phyloP scores from a whole-genome alignment of 2,888 invertebrate species.

The Drosophila subquinaria region DNA sequence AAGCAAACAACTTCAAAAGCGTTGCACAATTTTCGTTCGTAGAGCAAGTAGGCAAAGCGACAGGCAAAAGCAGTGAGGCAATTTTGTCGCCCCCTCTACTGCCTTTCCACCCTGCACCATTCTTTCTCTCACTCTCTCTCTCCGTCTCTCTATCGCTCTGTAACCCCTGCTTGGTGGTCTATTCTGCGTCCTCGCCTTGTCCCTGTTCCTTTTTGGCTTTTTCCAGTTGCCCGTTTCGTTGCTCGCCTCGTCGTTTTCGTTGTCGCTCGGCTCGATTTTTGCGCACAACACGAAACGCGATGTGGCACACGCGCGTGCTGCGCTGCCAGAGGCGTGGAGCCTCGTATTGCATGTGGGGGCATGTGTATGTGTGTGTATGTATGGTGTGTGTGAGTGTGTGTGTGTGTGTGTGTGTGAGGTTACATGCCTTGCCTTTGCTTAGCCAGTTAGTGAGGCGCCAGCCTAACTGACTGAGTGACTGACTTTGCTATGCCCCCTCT shows the following conservation, averaged over 20 bases:
- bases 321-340: slow-evolving; percentile 48
- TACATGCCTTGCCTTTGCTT: slow-evolving; percentile 38
- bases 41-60: slow-evolving; percentile 35
- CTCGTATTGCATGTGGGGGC: not conserved
- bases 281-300: slow-evolving; percentile 79
- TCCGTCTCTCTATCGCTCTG: not conserved
- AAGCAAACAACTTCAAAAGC: slow-evolving; percentile 66
- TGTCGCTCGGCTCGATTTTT: slow-evolving; percentile 71
- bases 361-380: not conserved
- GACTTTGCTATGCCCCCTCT: slow-evolving; percentile 9
- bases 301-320: slow-evolving; percentile 72
- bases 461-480: slow-evolving; percentile 44
- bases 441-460: slow-evolving; percentile 78
- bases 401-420: slow-evolving; percentile 8
- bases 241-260: slow-evolving; percentile 20
- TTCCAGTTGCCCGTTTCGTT: slow-evolving; percentile 13
- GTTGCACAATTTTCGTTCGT: slow-evolving; percentile 70
- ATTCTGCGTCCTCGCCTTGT: slow-evolving; percentile 30
- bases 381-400: not conserved
- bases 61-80: slow-evolving; percentile 47
- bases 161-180: not conserved
- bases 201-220: slow-evolving; percentile 24
- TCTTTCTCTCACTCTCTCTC: slow-evolving; percentile 4
- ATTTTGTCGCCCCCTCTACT: slow-evolving; percentile 38
- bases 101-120: slow-evolving; percentile 1